Evolutionary conservation across 2,888 invertebrate species (phyloP).

Genomic region (Xestobium rufovillosum): DNA sequence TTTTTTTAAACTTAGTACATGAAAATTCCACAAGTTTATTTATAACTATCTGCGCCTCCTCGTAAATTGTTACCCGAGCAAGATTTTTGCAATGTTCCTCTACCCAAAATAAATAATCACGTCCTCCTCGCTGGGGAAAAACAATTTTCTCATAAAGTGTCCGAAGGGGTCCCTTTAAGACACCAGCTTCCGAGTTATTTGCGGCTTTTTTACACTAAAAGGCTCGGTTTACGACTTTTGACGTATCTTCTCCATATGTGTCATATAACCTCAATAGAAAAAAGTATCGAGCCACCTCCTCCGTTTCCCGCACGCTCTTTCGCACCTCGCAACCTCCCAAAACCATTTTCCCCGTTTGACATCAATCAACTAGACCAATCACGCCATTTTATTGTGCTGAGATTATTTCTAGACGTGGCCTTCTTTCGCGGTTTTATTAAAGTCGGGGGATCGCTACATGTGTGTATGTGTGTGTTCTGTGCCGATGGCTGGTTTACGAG

Average conservation of each 20-base stretch:
- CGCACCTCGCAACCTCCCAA: conserved; percentile 14
- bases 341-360: conserved; percentile 20
- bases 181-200: too few relatives aligned
- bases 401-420: conserved; percentile 25
- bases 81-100: too few relatives aligned
- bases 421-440: conserved; percentile 19
- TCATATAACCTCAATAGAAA: conserved; percentile 19
- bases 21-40: too few relatives aligned
- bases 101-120: too few relatives aligned
- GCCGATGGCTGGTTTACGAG: too few relatives aligned
- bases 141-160: too few relatives aligned
- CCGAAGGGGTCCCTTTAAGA: too few relatives aligned
- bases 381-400: conserved; percentile 23
- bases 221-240: conserved; percentile 25
- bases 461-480: too few relatives aligned
- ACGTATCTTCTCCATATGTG: conserved; percentile 22
- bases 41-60: too few relatives aligned
- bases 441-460: conserved; percentile 3
- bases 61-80: too few relatives aligned
- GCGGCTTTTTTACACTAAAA: conserved; percentile 18
- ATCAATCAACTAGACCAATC: conserved; percentile 24
- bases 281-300: conserved; percentile 13
- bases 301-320: background rate
- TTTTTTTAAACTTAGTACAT: too few relatives aligned
- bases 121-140: too few relatives aligned